Evolutionary conservation across 1,140 invertebrate genomes (phyloP).

Genomic region (Sogatella furcifera): DNA sequence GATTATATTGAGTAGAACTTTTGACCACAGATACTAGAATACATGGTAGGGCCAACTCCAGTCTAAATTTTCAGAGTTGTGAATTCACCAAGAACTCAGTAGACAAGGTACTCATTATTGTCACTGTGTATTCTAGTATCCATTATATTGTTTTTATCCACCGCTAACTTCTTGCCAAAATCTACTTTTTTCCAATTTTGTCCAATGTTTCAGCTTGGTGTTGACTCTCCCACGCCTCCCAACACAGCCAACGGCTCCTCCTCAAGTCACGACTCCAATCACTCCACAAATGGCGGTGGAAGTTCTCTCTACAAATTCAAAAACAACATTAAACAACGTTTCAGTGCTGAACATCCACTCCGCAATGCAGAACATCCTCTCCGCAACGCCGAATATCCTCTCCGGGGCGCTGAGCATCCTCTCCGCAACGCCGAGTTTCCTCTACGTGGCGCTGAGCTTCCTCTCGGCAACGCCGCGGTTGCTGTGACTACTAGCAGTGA

Average conservation of each 20-base stretch:
- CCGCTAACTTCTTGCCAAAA: no score
- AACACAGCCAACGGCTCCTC: constrained; percentile 26
- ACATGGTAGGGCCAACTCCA: no score
- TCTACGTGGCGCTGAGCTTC: constrained; percentile 12
- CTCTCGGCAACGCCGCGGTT: not conserved
- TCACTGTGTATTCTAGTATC: no score
- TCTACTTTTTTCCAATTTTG: not conserved
- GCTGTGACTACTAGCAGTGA: not conserved
- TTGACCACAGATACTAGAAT: no score
- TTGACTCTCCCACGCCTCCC: constrained; percentile 1
- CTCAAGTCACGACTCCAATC: constrained; percentile 36
- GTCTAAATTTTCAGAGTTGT: no score
- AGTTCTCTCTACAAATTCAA: constrained; percentile 74
- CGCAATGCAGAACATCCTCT: not conserved
- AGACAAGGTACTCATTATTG: no score
- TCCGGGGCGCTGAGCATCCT: constrained; percentile 11
- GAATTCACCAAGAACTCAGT: no score
- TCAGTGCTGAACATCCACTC: constrained; percentile 30
- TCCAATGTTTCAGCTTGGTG: not conserved
- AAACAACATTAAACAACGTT: constrained; percentile 85
- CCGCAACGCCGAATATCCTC: no score
- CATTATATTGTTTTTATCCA: no score
- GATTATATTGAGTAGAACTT: no score
- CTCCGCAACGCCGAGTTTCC: not conserved
- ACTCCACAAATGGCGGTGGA: constrained; percentile 32